A percentile compares a stretch with the other conserved stretches of the same genome.
Evolutionary conservation across 2,113 vertebrate species (phyloP).

Genomic region (Sitta europaea): DNA sequence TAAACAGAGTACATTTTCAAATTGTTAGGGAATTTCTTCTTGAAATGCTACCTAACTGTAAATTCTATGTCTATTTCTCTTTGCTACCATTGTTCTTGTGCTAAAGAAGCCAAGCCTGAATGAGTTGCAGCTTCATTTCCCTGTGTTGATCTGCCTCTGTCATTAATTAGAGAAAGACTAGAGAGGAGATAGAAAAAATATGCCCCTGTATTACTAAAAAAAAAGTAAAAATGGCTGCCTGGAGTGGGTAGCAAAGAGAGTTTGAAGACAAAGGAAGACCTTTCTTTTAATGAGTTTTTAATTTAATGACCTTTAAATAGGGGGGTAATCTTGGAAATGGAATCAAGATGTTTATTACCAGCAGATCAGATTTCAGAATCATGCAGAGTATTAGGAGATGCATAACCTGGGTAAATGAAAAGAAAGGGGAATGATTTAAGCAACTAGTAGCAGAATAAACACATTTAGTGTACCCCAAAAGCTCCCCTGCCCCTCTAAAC

Average conservation of each 20-base stretch:
- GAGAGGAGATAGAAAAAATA: background rate
- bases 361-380: background rate
- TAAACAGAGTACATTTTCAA: background rate
- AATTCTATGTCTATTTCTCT: background rate
- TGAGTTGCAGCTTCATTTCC: background rate
- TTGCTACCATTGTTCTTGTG: background rate
- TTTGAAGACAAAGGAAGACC: background rate
- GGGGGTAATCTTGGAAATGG: background rate
- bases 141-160: background rate
- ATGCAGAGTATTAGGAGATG: background rate
- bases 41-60: background rate
- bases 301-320: conserved; percentile 1
- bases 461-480: background rate
- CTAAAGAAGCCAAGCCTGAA: background rate
- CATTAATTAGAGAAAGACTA: background rate
- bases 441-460: background rate
- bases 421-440: background rate
- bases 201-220: background rate
- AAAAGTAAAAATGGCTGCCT: background rate
- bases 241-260: background rate
- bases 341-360: background rate
- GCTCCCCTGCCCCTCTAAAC: background rate
- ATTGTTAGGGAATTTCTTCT: background rate
- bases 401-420: background rate
- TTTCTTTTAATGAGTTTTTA: background rate